phyloP scores from a whole-genome alignment of 2,113 vertebrate genomes.

The Pseudorectes ferrugineus region DNA sequence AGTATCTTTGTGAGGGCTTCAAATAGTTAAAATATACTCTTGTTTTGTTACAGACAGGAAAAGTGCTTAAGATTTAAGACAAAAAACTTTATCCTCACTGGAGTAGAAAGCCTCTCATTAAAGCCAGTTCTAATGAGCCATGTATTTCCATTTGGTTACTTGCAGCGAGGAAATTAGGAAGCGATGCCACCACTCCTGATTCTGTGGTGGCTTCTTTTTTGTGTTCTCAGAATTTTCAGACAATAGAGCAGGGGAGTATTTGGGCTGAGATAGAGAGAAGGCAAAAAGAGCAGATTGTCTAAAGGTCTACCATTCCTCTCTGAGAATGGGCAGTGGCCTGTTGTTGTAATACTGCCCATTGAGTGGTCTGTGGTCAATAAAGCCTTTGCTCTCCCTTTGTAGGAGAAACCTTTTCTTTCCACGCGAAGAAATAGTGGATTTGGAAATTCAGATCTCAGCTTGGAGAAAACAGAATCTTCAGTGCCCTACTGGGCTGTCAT shows the following conservation, averaged over 20 bases:
- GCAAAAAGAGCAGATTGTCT: neutral
- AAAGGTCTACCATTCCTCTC: neutral
- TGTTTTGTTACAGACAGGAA: neutral
- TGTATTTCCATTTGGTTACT: neutral
- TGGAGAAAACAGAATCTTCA: neutral
- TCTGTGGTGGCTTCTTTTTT: neutral
- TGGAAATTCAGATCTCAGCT: neutral
- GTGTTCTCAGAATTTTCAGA: neutral
- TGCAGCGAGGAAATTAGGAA: neutral
- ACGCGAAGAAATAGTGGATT: constrained; percentile 78
- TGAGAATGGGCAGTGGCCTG: neutral
- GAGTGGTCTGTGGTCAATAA: neutral
- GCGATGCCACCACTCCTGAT: neutral
- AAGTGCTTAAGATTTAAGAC: neutral
- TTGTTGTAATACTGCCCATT: neutral
- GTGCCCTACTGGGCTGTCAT: constrained; percentile 76
- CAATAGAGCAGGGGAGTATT: neutral
- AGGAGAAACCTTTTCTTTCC: constrained; percentile 86
- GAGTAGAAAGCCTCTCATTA: neutral
- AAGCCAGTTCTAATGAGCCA: neutral
- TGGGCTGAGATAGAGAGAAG: neutral
- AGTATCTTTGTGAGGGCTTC: neutral
- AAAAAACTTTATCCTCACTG: neutral
- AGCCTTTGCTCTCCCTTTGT: neutral
- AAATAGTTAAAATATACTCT: neutral